Evolutionary conservation across 1,140 invertebrate genomes (phyloP).

Genomic region (Saccostrea glomerata): DNA sequence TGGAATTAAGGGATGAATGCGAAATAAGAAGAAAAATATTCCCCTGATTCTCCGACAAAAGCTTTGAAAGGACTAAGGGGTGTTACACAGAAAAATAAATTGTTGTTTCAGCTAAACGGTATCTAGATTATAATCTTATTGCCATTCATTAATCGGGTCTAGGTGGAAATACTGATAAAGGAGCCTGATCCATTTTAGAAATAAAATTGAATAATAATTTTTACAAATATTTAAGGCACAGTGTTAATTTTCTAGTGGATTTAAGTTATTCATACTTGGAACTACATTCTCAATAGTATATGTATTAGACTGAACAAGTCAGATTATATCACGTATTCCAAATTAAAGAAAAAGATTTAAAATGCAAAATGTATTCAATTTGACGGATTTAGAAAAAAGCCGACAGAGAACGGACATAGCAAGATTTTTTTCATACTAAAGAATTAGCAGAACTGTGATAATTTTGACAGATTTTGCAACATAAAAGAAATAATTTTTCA

Average conservation of each 20-base stretch:
- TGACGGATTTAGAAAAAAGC: background rate
- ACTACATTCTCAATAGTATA: background rate
- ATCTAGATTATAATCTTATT: slow-evolving; percentile 22
- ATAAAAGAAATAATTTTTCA: slow-evolving; percentile 14
- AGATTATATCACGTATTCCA: background rate
- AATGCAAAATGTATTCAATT: background rate
- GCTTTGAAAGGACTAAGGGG: background rate
- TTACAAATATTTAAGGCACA: slow-evolving; percentile 8
- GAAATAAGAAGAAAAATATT: slow-evolving; percentile 22
- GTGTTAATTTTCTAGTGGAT: slow-evolving; percentile 11
- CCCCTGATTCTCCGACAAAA: background rate
- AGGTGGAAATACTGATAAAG: background rate
- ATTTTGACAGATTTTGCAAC: slow-evolving; percentile 19
- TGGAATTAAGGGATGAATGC: slow-evolving; percentile 27
- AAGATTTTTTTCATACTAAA: background rate
- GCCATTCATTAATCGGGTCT: background rate
- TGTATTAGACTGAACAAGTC: slow-evolving; percentile 4
- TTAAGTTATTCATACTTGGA: background rate
- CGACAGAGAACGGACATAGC: background rate
- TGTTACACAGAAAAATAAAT: slow-evolving; percentile 18
- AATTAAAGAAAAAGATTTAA: background rate
- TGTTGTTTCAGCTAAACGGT: slow-evolving; percentile 31
- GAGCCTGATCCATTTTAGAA: background rate
- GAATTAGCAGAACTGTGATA: slow-evolving; percentile 16
- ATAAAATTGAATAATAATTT: background rate